Conservation (phyloP, 2,113 vertebrate species). For the Cebus imitator region DNA sequence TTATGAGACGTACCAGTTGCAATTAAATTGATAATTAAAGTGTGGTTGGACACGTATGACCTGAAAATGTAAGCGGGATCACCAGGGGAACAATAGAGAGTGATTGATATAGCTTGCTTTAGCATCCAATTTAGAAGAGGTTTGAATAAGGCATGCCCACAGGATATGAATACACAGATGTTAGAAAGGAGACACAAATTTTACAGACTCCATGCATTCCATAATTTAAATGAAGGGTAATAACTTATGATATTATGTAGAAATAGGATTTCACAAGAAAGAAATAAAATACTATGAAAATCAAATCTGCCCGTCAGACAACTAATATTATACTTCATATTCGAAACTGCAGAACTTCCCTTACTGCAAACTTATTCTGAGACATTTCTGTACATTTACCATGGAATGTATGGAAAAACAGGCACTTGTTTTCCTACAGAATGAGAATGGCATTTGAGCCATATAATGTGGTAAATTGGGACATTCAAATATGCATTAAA, state of each 20-base stretch:
- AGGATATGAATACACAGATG: slow-evolving; percentile 43
- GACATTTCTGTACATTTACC: background rate
- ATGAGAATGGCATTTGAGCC: background rate
- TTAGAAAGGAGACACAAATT: slow-evolving; percentile 59
- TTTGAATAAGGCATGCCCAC: slow-evolving; percentile 55
- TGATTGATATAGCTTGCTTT: slow-evolving; percentile 63
- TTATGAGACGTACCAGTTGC: background rate
- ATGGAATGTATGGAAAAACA: background rate
- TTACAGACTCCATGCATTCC: slow-evolving; percentile 38
- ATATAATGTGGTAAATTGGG: background rate
- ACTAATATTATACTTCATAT: slow-evolving; percentile 36
- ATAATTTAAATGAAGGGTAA: slow-evolving; percentile 57
- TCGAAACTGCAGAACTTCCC: background rate
- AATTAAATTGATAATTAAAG: slow-evolving; percentile 63
- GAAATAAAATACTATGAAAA: slow-evolving; percentile 15
- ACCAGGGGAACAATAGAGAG: background rate
- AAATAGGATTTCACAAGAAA: slow-evolving; percentile 35
- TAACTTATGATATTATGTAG: slow-evolving; percentile 34
- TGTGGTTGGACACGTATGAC: slow-evolving; percentile 21
- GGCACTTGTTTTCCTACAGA: background rate
- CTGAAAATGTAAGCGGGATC: slow-evolving; percentile 43
- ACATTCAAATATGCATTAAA: background rate
- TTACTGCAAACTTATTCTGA: background rate
- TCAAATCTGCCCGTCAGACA: background rate
- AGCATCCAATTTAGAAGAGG: slow-evolving; percentile 51